phyloP scores from a whole-genome alignment of 2,888 invertebrate species.

The Eurytoma adleriae region DNA sequence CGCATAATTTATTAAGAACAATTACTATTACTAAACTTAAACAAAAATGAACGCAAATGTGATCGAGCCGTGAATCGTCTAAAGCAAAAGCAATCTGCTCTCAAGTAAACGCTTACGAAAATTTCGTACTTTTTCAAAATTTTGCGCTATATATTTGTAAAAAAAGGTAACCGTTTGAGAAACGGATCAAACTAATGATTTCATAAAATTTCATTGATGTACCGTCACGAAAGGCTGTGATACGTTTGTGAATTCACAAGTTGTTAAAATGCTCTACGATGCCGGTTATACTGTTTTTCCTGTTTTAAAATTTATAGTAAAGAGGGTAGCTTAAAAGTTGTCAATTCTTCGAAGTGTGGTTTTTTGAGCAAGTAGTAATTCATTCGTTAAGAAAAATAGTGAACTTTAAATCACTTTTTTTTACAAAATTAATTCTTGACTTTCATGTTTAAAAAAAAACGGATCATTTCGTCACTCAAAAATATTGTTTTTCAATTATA shows the following conservation, averaged over 20 bases:
- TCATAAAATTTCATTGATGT: conserved; percentile 26
- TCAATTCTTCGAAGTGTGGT: too few relatives aligned
- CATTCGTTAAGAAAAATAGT: too few relatives aligned
- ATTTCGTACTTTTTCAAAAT: not conserved
- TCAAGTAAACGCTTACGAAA: not conserved
- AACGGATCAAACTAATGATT: conserved; percentile 20
- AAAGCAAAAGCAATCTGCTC: not conserved
- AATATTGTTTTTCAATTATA: too few relatives aligned
- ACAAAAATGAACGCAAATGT: not conserved
- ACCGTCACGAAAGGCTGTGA: conserved; percentile 50
- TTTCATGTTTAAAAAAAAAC: too few relatives aligned
- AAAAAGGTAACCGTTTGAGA: conserved; percentile 31
- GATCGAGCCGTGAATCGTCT: not conserved
- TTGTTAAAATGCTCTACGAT: conserved; percentile 42
- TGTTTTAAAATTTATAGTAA: too few relatives aligned
- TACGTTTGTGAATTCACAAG: conserved; percentile 40
- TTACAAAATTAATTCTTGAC: too few relatives aligned
- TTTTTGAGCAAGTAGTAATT: too few relatives aligned
- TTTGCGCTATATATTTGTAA: not conserved
- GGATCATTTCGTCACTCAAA: too few relatives aligned
- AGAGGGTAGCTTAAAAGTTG: too few relatives aligned
- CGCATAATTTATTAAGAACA: not conserved
- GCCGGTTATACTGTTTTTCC: too few relatives aligned
- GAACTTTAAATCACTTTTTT: too few relatives aligned
- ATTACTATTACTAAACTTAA: not conserved